Evolutionary conservation across 1,140 invertebrate genomes (phyloP).

Genomic region (Maconellicoccus hirsutus): DNA sequence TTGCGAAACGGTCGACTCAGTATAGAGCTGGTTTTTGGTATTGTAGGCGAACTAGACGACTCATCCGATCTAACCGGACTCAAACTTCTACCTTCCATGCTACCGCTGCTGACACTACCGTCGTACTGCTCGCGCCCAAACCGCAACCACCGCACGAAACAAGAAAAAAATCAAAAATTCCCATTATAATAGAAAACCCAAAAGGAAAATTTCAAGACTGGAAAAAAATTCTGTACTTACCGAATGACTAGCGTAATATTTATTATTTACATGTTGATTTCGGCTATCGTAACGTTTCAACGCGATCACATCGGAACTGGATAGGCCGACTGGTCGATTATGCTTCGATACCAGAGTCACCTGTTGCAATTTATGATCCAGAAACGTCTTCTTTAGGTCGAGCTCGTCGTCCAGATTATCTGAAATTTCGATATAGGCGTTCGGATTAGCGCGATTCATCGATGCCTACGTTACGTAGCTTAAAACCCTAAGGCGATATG

Average conservation of each 20-base stretch:
- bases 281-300: slow-evolving; percentile 2
- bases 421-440: too few species aligned
- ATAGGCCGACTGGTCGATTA: slow-evolving; percentile 40
- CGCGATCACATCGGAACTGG: slow-evolving; percentile 30
- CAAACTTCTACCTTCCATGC: slow-evolving; percentile 38
- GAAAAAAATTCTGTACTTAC: not conserved
- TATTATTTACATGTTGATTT: not conserved
- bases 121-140: slow-evolving; percentile 31
- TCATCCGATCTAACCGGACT: slow-evolving; percentile 41
- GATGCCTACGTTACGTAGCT: too few species aligned
- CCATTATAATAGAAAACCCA: too few species aligned
- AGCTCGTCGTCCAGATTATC: slow-evolving; percentile 49
- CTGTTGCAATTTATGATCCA: slow-evolving; percentile 54
- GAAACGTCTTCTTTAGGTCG: slow-evolving; percentile 43
- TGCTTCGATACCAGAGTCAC: slow-evolving; percentile 47
- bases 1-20: slow-evolving; percentile 41
- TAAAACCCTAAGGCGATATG: too few species aligned
- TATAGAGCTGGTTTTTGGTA: slow-evolving; percentile 32
- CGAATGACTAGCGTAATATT: slow-evolving; percentile 6
- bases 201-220: too few species aligned
- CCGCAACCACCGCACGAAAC: too few species aligned
- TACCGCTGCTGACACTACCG: slow-evolving; percentile 40
- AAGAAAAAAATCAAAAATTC: too few species aligned
- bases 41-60: slow-evolving; percentile 35
- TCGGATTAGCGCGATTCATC: too few species aligned